Evolutionary conservation across 2,113 vertebrate species (phyloP), one percentile per base, ranked within the genome.

Genomic region (Indicator maculatus): DNA sequence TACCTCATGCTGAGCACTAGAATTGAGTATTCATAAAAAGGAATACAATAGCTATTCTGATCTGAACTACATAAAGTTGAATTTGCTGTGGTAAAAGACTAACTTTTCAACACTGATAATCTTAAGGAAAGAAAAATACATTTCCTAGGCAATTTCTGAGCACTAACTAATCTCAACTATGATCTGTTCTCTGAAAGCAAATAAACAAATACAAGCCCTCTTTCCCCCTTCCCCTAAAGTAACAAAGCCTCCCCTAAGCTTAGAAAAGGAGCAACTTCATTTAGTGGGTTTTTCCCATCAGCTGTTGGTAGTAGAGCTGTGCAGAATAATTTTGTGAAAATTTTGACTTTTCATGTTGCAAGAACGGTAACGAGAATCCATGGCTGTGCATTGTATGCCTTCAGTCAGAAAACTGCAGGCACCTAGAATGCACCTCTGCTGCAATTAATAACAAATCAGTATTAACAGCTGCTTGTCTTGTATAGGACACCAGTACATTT

Each of bases 1-100:
- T 69, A 77, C 69, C 28, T 83, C 44, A 52, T 27, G 69, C 80
- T 83, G 89, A 75, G 85, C 72, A 8, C 44, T 64, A 31, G 61
- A 86, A 75, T 39, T 65, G 69, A 44, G 79, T 82, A 55, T 81
- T 93, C 78, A 75, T 87, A 28, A 63, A 87, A 86, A 89, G 81
- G 66, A 83, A 45, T 70, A 69, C 79, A 66, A 36, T 47, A 55
- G 80, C 58, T 45, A 5, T 90, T 93, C 76, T 89, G n/a, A 76
- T 26, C 41, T 38, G 56, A 88, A 55, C 77, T 67, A 52, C 67
- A 27, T 24, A 8, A 84, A 65, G 66, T 85, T 76, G 58, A 15
- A 6, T 80, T 88, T 69, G 91, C 89, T 55, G 56, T 28, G 58
- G 38, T 33, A 65, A 45, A 67, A 90, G 81, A 45, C 60, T 45